Evolutionary conservation across 2,797 vertebrate species (phyloP).

Genomic region (Erpetoichthys calabaricus): DNA sequence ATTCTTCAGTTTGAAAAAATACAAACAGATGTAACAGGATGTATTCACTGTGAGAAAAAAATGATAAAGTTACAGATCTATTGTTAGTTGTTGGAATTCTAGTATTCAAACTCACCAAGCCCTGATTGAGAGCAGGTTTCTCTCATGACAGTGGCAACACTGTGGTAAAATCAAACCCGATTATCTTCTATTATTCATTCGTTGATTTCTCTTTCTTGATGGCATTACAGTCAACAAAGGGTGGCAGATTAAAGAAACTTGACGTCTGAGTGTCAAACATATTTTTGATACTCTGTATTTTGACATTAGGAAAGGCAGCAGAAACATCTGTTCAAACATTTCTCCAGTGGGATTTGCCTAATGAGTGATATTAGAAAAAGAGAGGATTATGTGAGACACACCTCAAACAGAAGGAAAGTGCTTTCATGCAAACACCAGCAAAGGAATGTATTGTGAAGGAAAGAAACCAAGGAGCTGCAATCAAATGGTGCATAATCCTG

Average conservation of each 20-base stretch:
- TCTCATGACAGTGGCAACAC: too few species aligned
- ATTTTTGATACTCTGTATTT: background rate
- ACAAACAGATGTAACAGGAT: too few species aligned
- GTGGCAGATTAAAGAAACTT: background rate
- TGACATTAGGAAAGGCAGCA: background rate
- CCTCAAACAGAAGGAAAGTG: background rate
- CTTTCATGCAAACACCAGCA: background rate
- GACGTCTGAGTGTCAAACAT: background rate
- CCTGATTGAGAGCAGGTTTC: too few species aligned
- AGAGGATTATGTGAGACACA: background rate
- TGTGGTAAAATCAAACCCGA: too few species aligned
- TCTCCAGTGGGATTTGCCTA: background rate
- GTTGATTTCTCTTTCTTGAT: too few species aligned
- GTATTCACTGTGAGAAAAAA: too few species aligned
- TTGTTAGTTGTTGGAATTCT: too few species aligned
- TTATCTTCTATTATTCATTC: too few species aligned
- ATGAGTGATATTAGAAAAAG: background rate
- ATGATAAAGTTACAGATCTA: too few species aligned
- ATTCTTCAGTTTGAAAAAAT: too few species aligned
- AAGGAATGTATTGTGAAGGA: constrained; percentile 4
- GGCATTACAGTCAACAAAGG: too few species aligned
- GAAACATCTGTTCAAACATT: constrained; percentile 5
- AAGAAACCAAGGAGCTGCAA: background rate
- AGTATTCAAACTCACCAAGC: too few species aligned
- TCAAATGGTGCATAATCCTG: background rate